phyloP scores from a whole-genome alignment of 2,797 vertebrate species.

The Crypturellus tataupa region DNA sequence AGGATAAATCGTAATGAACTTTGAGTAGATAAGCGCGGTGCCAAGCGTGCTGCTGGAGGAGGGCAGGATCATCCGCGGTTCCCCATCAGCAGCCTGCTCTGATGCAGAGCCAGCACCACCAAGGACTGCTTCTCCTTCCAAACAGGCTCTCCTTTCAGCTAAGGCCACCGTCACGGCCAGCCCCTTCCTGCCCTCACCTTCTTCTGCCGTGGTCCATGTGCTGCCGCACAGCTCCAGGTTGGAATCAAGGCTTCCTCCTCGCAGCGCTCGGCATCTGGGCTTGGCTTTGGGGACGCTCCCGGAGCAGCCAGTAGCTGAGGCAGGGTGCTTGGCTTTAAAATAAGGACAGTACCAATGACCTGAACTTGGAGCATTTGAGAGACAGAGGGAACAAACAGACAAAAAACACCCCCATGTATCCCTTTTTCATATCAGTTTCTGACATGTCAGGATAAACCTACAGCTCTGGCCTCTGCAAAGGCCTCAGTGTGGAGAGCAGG shows the following conservation, averaged over 20 bases:
- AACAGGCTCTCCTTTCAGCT: background rate
- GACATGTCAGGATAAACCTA: no score
- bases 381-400: background rate
- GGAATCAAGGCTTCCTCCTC: background rate
- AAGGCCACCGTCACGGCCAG: background rate
- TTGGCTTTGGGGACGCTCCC: background rate
- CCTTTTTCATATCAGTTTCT: background rate
- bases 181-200: slow-evolving; percentile 30
- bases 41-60: accelerated
- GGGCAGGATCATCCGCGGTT: background rate
- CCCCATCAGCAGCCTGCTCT: background rate
- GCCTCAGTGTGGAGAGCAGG: no score
- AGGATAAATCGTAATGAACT: background rate
- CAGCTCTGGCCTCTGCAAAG: background rate
- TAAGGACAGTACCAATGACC: background rate
- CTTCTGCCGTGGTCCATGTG: slow-evolving; percentile 10
- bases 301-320: slow-evolving; percentile 11
- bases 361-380: background rate
- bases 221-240: slow-evolving; percentile 10
- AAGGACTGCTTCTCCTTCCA: background rate
- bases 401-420: background rate
- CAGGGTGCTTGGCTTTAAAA: slow-evolving; percentile 23
- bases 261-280: background rate
- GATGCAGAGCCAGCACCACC: background rate
- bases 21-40: background rate